phyloP scores from a whole-genome alignment of 2,888 invertebrate genomes.

The Dendrolimus pini region DNA sequence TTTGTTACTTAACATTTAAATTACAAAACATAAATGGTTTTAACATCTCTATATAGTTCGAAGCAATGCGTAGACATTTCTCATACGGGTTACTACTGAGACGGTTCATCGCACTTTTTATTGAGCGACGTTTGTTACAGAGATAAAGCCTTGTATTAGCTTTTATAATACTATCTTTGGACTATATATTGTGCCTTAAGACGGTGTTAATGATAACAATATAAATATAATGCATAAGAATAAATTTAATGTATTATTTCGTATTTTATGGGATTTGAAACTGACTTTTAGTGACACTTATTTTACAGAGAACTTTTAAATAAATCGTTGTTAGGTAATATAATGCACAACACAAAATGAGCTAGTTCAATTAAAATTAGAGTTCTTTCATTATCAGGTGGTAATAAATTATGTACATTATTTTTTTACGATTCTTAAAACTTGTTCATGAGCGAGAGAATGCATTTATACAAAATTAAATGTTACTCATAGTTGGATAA shows the following conservation, averaged over 20 bases:
- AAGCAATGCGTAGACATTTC: constrained; percentile 50
- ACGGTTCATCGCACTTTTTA: constrained; percentile 70
- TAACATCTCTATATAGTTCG: constrained; percentile 32
- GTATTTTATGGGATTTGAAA: constrained; percentile 1
- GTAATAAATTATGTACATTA: too few relatives aligned
- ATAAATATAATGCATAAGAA: constrained; percentile 1
- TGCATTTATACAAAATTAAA: too few relatives aligned
- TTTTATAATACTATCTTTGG: constrained; percentile 62
- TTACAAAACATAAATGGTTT: constrained; percentile 9
- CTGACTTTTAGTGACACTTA: constrained; percentile 3
- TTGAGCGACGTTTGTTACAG: constrained; percentile 68
- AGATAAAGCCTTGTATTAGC: constrained; percentile 69
- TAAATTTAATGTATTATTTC: neutral
- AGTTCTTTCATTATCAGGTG: too few relatives aligned
- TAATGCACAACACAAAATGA: too few relatives aligned
- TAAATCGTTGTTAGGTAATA: too few relatives aligned
- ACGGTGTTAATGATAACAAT: constrained; percentile 22
- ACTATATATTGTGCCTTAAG: constrained; percentile 36
- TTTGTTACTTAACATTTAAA: too few relatives aligned
- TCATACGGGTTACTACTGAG: constrained; percentile 69
- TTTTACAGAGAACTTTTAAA: constrained; percentile 22
- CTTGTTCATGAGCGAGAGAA: too few relatives aligned
- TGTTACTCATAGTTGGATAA: too few relatives aligned
- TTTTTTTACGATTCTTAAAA: too few relatives aligned
- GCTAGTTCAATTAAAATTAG: too few relatives aligned